phyloP scores from a whole-genome alignment of 2,113 vertebrate genomes.

The Choloepus hoffmanni region DNA sequence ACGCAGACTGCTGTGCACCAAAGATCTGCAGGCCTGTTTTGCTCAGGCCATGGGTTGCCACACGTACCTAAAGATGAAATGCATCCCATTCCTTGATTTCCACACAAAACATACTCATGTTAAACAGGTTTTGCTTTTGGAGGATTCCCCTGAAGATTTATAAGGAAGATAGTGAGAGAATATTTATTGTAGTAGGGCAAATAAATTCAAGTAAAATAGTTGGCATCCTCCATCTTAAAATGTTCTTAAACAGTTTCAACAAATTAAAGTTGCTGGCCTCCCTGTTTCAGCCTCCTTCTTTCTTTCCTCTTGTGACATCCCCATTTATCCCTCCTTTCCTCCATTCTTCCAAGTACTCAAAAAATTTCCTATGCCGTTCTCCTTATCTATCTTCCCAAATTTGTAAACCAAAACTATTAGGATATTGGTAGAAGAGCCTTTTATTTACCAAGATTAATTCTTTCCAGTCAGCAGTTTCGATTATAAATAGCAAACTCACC shows the following conservation, averaged over 20 bases:
- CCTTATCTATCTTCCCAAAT: neutral
- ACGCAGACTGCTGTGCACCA: too few species aligned
- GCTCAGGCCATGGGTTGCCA: too few species aligned
- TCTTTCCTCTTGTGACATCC: neutral
- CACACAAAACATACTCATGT: neutral
- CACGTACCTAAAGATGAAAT: neutral
- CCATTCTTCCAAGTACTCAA: neutral
- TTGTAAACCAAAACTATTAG: neutral
- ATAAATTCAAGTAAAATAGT: neutral
- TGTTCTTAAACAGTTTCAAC: neutral
- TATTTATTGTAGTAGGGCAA: neutral
- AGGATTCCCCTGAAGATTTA: neutral
- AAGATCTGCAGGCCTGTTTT: too few species aligned
- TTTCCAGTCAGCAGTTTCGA: slow-evolving; percentile 40
- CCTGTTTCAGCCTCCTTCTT: neutral
- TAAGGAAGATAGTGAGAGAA: neutral
- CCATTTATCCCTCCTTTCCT: neutral
- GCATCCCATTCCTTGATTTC: neutral
- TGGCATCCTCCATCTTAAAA: neutral
- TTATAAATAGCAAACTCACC: neutral
- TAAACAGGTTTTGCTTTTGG: neutral
- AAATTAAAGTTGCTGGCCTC: neutral
- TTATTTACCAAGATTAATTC: neutral
- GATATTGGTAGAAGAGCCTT: neutral
- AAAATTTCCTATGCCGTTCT: neutral